Evolutionary conservation across 2,113 vertebrate species (phyloP).

Genomic region (Butastur rufipennis): DNA sequence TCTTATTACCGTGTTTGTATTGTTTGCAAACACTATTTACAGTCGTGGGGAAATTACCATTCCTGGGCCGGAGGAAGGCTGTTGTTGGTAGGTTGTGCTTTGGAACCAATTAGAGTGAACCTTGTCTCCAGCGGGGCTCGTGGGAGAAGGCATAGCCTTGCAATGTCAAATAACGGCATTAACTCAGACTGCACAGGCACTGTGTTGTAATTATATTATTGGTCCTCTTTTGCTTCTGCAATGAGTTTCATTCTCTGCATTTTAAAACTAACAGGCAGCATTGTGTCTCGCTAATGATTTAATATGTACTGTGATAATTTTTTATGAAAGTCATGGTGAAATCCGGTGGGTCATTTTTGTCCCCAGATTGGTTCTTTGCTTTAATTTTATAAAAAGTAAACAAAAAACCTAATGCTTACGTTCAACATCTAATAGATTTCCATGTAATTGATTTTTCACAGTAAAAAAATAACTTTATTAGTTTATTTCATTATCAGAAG

Average conservation of each 20-base stretch:
- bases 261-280: conserved; percentile 67
- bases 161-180: conserved; percentile 84
- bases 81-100: conserved; percentile 89
- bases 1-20: conserved; percentile 96
- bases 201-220: conserved; percentile 75
- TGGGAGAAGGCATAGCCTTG: conserved; percentile 82
- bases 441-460: neutral
- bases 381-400: neutral
- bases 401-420: accelerated
- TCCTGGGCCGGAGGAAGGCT: conserved; percentile 79
- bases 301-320: conserved; percentile 42
- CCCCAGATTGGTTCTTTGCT: neutral
- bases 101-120: conserved; percentile 98
- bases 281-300: conserved; percentile 61
- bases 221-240: conserved; percentile 74
- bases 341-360: conserved; percentile 1
- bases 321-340: conserved; percentile 3
- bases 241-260: conserved; percentile 71
- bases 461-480: neutral
- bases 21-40: conserved; percentile 93
- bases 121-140: conserved; percentile 80
- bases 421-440: neutral
- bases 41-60: conserved; percentile 89
- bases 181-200: conserved; percentile 72
- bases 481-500: neutral